Percentiles rank a stretch among this genome's conserved stretches.
Evolutionary conservation across 2,888 invertebrate genomes (phyloP).

Genomic region (Apodemia mormo): DNA sequence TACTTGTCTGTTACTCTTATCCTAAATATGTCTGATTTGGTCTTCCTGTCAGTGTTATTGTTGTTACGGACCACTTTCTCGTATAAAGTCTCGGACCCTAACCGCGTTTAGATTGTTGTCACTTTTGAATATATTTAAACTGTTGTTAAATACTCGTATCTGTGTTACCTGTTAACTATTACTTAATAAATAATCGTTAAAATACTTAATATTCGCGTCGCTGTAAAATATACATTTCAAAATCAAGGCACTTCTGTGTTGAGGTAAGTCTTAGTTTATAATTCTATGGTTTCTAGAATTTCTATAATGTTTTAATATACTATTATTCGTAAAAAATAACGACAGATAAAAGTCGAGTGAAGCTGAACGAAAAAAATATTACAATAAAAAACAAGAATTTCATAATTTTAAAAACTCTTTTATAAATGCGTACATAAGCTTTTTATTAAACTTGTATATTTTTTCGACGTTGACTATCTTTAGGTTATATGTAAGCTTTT

Average conservation of each 20-base stretch:
- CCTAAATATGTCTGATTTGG: constrained; percentile 56
- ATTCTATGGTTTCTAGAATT: not conserved
- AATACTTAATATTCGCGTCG: constrained; percentile 49
- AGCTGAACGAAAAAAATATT: too few species aligned
- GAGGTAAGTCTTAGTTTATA: constrained; percentile 35
- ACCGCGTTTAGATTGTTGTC: constrained; percentile 57
- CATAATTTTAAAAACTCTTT: not conserved
- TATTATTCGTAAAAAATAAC: too few species aligned
- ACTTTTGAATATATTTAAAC: constrained; percentile 76
- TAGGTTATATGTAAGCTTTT: not conserved
- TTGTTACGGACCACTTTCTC: constrained; percentile 63
- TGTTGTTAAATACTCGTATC: constrained; percentile 75
- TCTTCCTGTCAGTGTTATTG: constrained; percentile 68
- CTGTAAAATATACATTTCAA: constrained; percentile 31
- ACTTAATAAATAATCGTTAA: constrained; percentile 53
- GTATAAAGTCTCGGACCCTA: constrained; percentile 46
- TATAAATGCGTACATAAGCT: not conserved
- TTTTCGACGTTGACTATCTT: not conserved
- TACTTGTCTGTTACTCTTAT: constrained; percentile 49
- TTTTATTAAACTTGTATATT: not conserved
- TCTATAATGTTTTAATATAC: too few species aligned
- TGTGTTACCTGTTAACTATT: constrained; percentile 80
- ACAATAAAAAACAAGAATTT: not conserved
- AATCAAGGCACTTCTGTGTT: constrained; percentile 25
- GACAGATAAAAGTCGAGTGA: too few species aligned